Conservation (phyloP, 2,888 invertebrate species). For the Spialia ferax region DNA sequence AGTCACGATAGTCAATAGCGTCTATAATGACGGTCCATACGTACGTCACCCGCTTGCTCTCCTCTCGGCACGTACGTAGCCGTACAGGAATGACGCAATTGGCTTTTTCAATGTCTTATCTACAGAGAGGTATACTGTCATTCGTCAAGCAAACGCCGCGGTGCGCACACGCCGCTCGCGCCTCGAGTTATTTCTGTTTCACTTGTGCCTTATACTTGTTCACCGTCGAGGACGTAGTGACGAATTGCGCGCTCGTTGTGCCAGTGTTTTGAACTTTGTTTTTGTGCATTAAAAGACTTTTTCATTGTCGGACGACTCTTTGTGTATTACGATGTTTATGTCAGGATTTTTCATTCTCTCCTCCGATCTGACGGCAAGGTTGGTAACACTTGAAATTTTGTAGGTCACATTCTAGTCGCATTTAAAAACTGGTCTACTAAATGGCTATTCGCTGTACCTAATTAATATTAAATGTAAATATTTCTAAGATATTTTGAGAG, state of each 20-base stretch:
- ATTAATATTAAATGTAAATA: constrained; percentile 61
- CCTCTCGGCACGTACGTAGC: constrained; percentile 82
- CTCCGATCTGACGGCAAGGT: constrained; percentile 79
- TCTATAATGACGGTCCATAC: constrained; percentile 74
- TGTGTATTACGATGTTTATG: constrained; percentile 73
- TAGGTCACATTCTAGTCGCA: constrained; percentile 49
- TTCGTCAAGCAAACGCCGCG: constrained; percentile 77
- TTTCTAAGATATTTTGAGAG: constrained; percentile 39
- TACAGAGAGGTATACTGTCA: constrained; percentile 83
- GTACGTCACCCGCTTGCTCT: constrained; percentile 83
- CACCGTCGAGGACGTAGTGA: constrained; percentile 80
- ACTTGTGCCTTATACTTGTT: constrained; percentile 77
- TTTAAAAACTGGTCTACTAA: constrained; percentile 58
- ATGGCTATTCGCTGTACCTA: constrained; percentile 53
- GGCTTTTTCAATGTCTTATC: constrained; percentile 87
- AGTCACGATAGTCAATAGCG: constrained; percentile 70
- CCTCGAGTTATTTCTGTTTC: constrained; percentile 72
- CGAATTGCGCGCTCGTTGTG: constrained; percentile 77
- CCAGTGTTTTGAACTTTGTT: constrained; percentile 78
- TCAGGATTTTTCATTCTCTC: constrained; percentile 82
- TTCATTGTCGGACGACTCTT: constrained; percentile 59
- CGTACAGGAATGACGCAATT: constrained; percentile 83
- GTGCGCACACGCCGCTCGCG: constrained; percentile 75
- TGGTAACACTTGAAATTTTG: constrained; percentile 62
- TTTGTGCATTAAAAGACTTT: constrained; percentile 69